Evolutionary conservation across 2,113 vertebrate genomes (phyloP), one percentile per base, ranked within the genome.

Genomic region (Pionites leucogaster): DNA sequence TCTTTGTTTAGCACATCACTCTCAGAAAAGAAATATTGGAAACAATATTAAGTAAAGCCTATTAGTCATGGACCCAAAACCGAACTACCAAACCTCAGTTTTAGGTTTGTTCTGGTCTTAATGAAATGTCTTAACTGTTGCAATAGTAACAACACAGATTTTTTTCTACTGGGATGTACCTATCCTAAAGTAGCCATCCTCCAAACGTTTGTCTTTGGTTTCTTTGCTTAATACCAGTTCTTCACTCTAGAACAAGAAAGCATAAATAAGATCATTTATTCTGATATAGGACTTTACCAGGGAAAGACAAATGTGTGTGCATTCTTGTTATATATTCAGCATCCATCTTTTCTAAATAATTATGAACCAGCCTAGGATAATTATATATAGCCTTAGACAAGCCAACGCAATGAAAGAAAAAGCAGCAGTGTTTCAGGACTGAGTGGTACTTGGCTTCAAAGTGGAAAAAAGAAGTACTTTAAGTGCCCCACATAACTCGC

Each of bases 111-210:
- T 70, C 77, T 67, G 20, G 11, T 82, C 85, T 57, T 33, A 81
- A 49, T 19, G 10, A 50, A 59, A 33, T 25, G 10, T 39, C 33
- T 75, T 42, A n/a, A 52, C 24, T 23, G 39, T 11, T 92, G 20
- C 67, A 68, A 35, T 15, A 90, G 20, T 41, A 81, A 55, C 13
- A 78, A 80, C 27, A 78, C 31, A 53, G 13, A 1, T 37, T 55
- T 64, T 23, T 41, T 72, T 68, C 57, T 46, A 12, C 35, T n/a
- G 28, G 35, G 31, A 75, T 81, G 4, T 98, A 99, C 99, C 99
- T 93, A 99, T 99, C 98, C 98, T 98, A 98, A 99, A 99, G 95
- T 99, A 99, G 59, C 98, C 99, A 87, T 99, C 99, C 84, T 99
- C 98, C 88, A 99, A 98, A 85, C 95, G 98, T 97, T 98, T 99